Percentiles rank a stretch among this genome's conserved stretches.
These are phyloP conservation scores for Pomatorhinus ruficollis DNA, from an alignment of 2,113 vertebrate genomes.

Conservation along the genomic window DNA sequence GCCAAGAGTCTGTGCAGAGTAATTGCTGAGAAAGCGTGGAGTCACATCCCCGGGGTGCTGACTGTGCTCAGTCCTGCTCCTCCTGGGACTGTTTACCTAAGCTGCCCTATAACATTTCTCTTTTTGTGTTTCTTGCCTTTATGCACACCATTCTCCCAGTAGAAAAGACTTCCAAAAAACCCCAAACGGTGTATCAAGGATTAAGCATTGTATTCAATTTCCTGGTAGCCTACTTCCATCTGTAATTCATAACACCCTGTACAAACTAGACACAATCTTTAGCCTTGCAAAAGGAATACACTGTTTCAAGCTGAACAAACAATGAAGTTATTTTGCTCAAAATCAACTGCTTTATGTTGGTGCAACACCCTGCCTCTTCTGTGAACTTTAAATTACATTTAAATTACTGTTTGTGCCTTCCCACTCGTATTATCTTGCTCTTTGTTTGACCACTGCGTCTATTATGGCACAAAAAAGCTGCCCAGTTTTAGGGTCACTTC, in stretches of 20 bases:
- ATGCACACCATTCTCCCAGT: background rate
- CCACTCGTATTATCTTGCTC: background rate
- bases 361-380: background rate
- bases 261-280: background rate
- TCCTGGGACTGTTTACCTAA: background rate
- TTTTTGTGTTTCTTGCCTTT: background rate
- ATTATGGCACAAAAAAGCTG: background rate
- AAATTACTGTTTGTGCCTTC: background rate
- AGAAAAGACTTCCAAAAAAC: background rate
- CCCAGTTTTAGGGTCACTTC: background rate
- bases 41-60: accelerated
- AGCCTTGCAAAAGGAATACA: background rate
- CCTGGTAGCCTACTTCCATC: background rate
- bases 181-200: background rate
- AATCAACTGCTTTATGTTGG: background rate
- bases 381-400: background rate
- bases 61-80: background rate
- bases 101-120: background rate
- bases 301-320: background rate
- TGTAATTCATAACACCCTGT: background rate
- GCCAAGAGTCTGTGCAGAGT: no score
- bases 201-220: background rate
- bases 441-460: accelerated
- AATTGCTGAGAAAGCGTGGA: accelerated
- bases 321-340: background rate